A percentile compares a stretch with the other conserved stretches of the same genome.
Evolutionary conservation across 1,140 invertebrate genomes (phyloP).

Genomic region (Tetramorium simillimum): DNA sequence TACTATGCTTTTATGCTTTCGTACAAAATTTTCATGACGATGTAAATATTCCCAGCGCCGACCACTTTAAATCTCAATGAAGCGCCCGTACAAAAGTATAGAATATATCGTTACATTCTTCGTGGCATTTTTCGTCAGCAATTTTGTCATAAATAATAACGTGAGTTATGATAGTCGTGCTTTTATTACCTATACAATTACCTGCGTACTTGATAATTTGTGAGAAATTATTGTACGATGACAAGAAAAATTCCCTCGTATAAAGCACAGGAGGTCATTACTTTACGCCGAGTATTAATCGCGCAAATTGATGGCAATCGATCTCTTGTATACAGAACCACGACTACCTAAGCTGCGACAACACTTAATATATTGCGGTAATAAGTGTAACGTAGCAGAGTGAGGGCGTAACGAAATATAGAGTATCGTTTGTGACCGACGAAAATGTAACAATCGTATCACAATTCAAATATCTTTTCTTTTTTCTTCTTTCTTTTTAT

Average conservation of each 20-base stretch:
- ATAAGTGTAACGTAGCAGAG: neutral
- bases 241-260: neutral
- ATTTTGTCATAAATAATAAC: neutral
- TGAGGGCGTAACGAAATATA: neutral
- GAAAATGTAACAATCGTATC: constrained; percentile 4
- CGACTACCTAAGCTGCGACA: neutral
- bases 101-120: neutral
- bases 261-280: neutral
- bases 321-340: neutral
- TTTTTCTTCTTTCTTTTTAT: constrained; percentile 10
- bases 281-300: neutral
- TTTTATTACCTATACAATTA: neutral
- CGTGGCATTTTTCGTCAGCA: neutral
- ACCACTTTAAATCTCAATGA: constrained; percentile 29
- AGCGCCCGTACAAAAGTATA: neutral
- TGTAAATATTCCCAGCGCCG: neutral
- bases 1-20: neutral
- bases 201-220: neutral
- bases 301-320: neutral
- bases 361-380: neutral
- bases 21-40: neutral
- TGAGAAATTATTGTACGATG: neutral
- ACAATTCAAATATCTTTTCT: neutral
- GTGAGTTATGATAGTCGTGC: neutral
- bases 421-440: neutral